Conservation (phyloP, 2,888 invertebrate species). For the Bombylius major region DNA sequence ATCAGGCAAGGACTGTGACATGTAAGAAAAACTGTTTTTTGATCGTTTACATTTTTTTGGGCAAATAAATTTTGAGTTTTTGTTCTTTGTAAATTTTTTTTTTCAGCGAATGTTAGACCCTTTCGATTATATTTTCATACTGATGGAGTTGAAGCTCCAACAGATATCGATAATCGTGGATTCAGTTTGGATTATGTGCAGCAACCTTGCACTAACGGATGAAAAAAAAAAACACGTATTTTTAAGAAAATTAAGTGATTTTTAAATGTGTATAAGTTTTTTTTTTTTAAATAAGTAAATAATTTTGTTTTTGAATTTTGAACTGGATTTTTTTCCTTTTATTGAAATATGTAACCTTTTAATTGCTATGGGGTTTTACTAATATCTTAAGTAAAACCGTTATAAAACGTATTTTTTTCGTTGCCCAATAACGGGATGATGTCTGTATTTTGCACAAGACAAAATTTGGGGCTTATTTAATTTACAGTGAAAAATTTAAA, state of each 20-base stretch:
- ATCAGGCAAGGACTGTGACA: slow-evolving; percentile 53
- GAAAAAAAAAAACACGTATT: background rate
- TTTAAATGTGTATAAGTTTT: background rate
- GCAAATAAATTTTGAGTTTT: background rate
- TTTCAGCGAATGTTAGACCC: slow-evolving; percentile 64
- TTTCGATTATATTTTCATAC: slow-evolving; percentile 68
- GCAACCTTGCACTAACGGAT: slow-evolving; percentile 65
- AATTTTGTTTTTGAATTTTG: too few relatives aligned
- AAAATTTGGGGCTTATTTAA: too few relatives aligned
- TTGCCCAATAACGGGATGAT: too few relatives aligned
- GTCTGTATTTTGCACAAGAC: too few relatives aligned
- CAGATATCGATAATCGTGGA: slow-evolving; percentile 62
- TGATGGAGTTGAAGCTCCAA: slow-evolving; percentile 62
- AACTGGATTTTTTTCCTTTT: background rate
- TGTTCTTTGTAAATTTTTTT: slow-evolving; percentile 4
- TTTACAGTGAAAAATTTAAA: too few relatives aligned
- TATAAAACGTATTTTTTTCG: too few relatives aligned
- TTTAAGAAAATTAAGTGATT: background rate
- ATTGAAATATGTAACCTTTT: too few relatives aligned
- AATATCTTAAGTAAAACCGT: too few relatives aligned
- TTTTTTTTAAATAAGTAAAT: too few relatives aligned
- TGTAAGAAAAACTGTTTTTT: slow-evolving; percentile 43
- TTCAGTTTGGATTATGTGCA: slow-evolving; percentile 76
- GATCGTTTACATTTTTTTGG: background rate
- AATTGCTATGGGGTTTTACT: too few relatives aligned